Conservation (phyloP, 2,113 vertebrate species). For the Tamias sibiricus region DNA sequence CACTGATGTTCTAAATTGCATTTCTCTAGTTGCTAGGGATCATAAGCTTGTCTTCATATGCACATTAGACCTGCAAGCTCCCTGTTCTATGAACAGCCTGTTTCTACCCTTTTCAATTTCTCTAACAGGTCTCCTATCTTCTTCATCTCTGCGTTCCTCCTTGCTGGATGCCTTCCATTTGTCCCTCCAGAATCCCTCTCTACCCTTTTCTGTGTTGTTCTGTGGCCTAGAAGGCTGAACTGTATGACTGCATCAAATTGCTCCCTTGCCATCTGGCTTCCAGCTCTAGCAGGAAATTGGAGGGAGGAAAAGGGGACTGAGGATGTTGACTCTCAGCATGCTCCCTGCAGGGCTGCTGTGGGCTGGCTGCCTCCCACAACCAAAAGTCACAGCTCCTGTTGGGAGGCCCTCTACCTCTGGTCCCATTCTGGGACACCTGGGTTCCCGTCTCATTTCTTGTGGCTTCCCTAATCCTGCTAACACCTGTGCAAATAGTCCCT, state of each 20-base stretch:
- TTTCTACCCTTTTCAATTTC: neutral
- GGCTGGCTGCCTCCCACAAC: neutral
- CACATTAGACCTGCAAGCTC: neutral
- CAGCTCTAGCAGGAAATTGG: neutral
- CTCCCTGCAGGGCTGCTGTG: neutral
- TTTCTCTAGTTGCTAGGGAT: neutral
- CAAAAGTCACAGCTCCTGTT: neutral
- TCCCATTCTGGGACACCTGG: neutral
- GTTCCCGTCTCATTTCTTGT: neutral
- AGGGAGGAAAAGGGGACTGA: neutral
- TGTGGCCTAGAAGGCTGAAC: neutral
- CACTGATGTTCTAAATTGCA: neutral
- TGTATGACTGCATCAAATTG: neutral
- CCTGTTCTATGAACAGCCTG: neutral
- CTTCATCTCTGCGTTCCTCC: neutral
- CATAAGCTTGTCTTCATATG: neutral
- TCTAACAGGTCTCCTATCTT: neutral
- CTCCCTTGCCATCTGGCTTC: neutral
- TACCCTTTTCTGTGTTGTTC: neutral
- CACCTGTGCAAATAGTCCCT: neutral
- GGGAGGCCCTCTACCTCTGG: neutral
- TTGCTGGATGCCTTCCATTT: neutral
- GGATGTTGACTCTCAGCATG: neutral
- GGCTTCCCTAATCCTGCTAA: neutral
- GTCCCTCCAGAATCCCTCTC: neutral